Evolutionary conservation across 2,888 invertebrate genomes (phyloP).

Genomic region (Alsophila aescularia): DNA sequence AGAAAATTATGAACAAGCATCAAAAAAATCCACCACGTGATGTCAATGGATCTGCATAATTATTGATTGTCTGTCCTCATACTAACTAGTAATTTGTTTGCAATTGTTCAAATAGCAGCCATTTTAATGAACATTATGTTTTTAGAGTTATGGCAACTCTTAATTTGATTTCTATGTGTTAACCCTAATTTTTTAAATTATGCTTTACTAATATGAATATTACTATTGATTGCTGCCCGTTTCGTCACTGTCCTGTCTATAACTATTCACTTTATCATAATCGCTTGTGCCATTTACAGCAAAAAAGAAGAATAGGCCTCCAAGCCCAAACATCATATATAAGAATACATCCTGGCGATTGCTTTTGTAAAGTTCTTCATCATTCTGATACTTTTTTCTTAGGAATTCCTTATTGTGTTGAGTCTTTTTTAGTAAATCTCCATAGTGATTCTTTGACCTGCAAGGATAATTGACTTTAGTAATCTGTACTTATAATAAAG

Average conservation of each 20-base stretch:
- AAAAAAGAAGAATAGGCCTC: slow-evolving; percentile 50
- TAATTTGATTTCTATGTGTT: no score
- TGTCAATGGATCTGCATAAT: no score
- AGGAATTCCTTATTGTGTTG: slow-evolving; percentile 57
- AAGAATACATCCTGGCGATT: slow-evolving; percentile 58
- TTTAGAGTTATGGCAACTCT: no score
- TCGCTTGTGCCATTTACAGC: slow-evolving; percentile 56
- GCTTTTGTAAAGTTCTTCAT: slow-evolving; percentile 32
- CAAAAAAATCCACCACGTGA: no score
- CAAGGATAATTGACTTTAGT: slow-evolving; percentile 44
- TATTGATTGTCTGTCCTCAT: no score
- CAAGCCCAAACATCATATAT: slow-evolving; percentile 50
- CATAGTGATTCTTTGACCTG: slow-evolving; percentile 83
- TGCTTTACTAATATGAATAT: background rate
- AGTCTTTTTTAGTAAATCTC: slow-evolving; percentile 59
- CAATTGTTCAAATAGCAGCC: no score
- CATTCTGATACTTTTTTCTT: slow-evolving; percentile 44
- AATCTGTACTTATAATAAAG: no score
- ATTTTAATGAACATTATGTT: no score
- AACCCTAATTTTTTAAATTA: no score
- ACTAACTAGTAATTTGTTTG: no score
- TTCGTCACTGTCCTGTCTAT: background rate
- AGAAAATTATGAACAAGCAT: no score
- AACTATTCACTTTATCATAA: slow-evolving; percentile 40
- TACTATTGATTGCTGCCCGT: slow-evolving; percentile 1